Base-by-base conservation (phyloP, 2,888 invertebrate species). In the Merodon equestris region DNA sequence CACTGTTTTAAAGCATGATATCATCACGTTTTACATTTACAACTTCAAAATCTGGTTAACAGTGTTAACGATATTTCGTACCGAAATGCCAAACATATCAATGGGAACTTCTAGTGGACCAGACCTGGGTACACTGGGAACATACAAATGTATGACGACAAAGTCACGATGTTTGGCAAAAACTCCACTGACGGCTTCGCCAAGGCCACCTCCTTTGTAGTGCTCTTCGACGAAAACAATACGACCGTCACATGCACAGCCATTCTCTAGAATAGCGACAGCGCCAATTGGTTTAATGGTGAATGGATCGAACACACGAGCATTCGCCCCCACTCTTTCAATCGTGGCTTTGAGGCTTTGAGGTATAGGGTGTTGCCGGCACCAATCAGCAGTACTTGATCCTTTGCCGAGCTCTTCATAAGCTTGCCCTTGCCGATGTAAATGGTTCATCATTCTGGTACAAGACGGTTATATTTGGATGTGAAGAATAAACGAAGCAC, bases 181-280 rank as follows among this genome's bases (percentile, higher is more conserved):
- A 7, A 95, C 96, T 0, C 94, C 93, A 12, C 94, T 88, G 9
- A 99, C 98, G 14, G 99, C 98, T 88, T 99, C 99, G 75, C 99
- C 99, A 63, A 99, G 87, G 58, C 99, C 99, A 81, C 99, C 96
- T 93, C 88, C 88, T 68, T 86, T 86, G 81, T 63, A 83, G 89
- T 99, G 99, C 88, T 99, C 99, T 89, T 99, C 99, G 0, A 98
- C 97, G 38, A 97, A 97, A 56, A 99, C 88, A 64, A 99, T 92
- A 9, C 93, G 91, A 0, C 97, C 97, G 7, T 94, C 94, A 66
- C 92, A 93, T 63, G 93, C 94, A 77, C 91, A 91, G 1, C 97
- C 98, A 87, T 96, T 93, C 58, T 91, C 90, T 44, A 94, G 88
- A 44, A 99, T 93, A 1, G 93, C 91, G 0, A 91, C 92, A 63